Evolutionary conservation across 2,113 vertebrate species (phyloP), one percentile per base, ranked within the genome.

Genomic region (Ariopsis seemanni): DNA sequence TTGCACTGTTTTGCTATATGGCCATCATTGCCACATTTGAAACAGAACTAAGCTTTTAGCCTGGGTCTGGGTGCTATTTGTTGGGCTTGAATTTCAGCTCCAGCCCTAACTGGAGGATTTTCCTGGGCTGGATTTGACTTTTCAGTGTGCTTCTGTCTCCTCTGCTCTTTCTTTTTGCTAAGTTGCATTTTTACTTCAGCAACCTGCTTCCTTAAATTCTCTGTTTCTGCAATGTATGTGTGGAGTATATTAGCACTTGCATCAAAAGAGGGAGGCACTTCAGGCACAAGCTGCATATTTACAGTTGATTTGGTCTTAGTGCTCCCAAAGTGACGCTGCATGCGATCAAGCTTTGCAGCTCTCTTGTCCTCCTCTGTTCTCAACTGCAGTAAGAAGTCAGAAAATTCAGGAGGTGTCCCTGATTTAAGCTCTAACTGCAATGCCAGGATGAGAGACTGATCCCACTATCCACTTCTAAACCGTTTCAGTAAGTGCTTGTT

Each of bases 21-120:
- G 25, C 75, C 83, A 79, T 88, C 87, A 34, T 85, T 62, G 18
- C 74, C 83, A 85, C 83, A 88, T 15, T 79, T 81, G 20, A 88
- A 88, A 48, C 87, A 85, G 50, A 85, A 85, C 83, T 83, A 88
- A 20, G 87, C 75, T 20, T 69, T 85, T 42, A 63, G 87, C 63
- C 58, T 18, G 17, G 17, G 58, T 18, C 18, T 60, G 2, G 58
- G 6, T 42, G 42, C 42, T 42, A 42, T 42, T 42, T 42, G 42
- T 42, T 42, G 42, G 42, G 42, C 42, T 42, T 42, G 42, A 42
- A 42, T 42, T 42, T 42, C 42, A 42, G 42, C 3, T 42, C 3
- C 42, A 42, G 42, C 42, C 42, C 42, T 42, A 42, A 42, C 42
- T 42, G 42, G 42, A 42, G 42, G 42, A 42, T 42, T 42, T 42